phyloP scores from a whole-genome alignment of 2,888 invertebrate species.

The Drosophila paramelanica region DNA sequence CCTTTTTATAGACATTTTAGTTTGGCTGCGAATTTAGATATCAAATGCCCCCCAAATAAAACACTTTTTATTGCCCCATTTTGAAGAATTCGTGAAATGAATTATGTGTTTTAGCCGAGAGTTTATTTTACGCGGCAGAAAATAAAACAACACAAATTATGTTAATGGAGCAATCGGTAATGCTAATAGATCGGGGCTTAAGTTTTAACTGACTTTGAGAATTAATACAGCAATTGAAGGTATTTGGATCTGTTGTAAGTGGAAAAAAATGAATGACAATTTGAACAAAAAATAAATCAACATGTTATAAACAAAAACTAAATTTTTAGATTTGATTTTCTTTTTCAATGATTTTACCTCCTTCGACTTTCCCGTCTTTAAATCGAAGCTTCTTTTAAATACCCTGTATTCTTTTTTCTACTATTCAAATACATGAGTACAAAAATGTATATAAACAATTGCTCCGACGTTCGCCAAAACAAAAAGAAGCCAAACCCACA shows the following conservation, averaged over 20 bases:
- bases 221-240: background rate
- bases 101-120: conserved; percentile 45
- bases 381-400: background rate
- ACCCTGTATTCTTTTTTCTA: background rate
- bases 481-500: background rate
- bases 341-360: no score
- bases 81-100: conserved; percentile 48
- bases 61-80: conserved; percentile 37
- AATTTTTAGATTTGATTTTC: no score
- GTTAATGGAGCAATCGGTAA: conserved; percentile 22
- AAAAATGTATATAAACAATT: conserved; percentile 19
- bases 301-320: no score
- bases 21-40: conserved; percentile 32
- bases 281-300: no score
- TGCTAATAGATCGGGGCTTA: background rate
- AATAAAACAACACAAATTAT: conserved; percentile 17
- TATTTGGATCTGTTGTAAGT: no score
- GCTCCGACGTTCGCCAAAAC: conserved; percentile 16
- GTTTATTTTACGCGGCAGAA: conserved; percentile 22
- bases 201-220: background rate
- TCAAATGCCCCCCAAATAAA: conserved; percentile 32
- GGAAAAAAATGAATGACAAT: no score
- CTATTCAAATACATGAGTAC: conserved; percentile 13
- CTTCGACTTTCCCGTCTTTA: no score
- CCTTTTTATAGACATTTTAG: conserved; percentile 63